Evolutionary conservation across 2,888 invertebrate species (phyloP), one percentile per base, ranked within the genome.

Genomic region (Ochropleura plecta): DNA sequence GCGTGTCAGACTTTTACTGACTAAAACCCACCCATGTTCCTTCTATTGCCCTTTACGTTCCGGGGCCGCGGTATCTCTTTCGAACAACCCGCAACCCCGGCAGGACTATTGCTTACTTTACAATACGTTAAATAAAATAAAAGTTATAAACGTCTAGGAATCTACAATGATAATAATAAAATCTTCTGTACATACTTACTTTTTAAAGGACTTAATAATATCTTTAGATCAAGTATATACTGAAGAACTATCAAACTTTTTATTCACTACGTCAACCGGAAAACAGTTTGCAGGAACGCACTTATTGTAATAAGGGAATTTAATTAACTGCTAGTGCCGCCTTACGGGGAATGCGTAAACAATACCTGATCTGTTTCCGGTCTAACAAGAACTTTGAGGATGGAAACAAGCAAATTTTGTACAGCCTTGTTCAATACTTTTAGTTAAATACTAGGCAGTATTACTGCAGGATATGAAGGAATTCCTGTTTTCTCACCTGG

Each of bases 361-460:
- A 60, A 73, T 46, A 73, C 77, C 69, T 48, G 59, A 63, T 70
- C 74, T 55, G 60, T 70, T 83, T 84, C 78, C 78, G 69, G 66
- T 68, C 40, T 40, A 55, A 63, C 44, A 18, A 68, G 51, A 77
- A 77, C 67, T 79, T 48, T 77, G 16, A 64, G 55, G 55, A 83
- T 59, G 55, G n/a, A 63, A 51, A 64, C 60, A 30, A 60, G 68
- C 62, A 59, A 75, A 84, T 81, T 78, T 75, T 73, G 49, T 51
- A 49, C 40, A 49, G 12, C 20, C 57, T 71, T 68, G 63, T 76
- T 76, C 44, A 16, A 20, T 46, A 18, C 51, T 48, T 70, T 57
- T 55, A 48, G 53, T 76, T 7, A 18, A 68, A 64, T 51, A 18
- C 14, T 42, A 62, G 12, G 20, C 14, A 68, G 65, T 42, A n/a